Evolutionary conservation across 1,140 invertebrate species (phyloP), one percentile per base, ranked within the genome.

Genomic region (Leptinotarsa undecemlineata): DNA sequence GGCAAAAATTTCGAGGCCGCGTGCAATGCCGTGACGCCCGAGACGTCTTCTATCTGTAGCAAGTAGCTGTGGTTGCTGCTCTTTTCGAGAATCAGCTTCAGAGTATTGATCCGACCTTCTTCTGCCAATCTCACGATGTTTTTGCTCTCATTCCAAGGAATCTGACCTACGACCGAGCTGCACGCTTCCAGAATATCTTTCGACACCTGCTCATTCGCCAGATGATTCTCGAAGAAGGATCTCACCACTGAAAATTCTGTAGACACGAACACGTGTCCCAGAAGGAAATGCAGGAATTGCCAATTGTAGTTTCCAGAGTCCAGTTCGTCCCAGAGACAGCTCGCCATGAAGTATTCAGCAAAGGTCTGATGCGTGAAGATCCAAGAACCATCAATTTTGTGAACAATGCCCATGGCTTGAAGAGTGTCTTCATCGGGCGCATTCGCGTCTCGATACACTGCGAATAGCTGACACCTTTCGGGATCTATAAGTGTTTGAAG

Each of bases 291-390:
- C 51, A 57, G n/a, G 6, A 57, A 57, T 19, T 19, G 15, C 51
- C 42, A n/a, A 3, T n/a, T n/a, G 17, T 68, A 14, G 11, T 17
- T 48, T 68, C 5, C n/a, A 11, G n/a, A 23, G 14, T 42, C 33
- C 21, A 42, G 26, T 48, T 68, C 17, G 42, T 33, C 42, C 42
- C 23, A 68, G 1, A 68, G 17, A 68, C n/a, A 68, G 23, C 5
- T 68, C 20, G 67, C 67, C 26, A 68, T 26, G 67, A 68, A 68
- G 33, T 68, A 68, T 68, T 68, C 67, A n/a, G 23, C 67, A 68
- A 68, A 68, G 0, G 67, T 68, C 26, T 68, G 67, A 68, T 68
- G 67, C 4, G 33, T 26, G 42, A 68, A 68, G 17, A 42, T 14
- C 23, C 19, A 33, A n/a, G 6, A 6, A 42, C 17, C 67, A n/a